A percentile compares a stretch with the other conserved stretches of the same genome.
Conservation (phyloP, 2,888 invertebrate species). For the Rosalia funebris region DNA sequence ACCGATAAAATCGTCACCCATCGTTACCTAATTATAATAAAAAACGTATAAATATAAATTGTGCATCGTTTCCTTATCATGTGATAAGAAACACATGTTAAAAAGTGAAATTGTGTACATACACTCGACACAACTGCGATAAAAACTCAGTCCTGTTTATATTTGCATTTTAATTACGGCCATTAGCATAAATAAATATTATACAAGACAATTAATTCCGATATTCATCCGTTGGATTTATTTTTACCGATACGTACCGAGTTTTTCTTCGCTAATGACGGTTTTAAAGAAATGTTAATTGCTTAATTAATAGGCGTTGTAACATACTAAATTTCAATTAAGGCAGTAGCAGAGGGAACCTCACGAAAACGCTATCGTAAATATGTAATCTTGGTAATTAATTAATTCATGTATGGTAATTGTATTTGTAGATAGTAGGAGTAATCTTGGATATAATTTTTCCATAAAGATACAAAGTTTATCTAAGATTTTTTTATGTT, state of each 20-base stretch:
- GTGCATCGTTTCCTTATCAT: slow-evolving; percentile 33
- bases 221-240: background rate
- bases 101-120: slow-evolving; percentile 22
- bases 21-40: slow-evolving; percentile 45
- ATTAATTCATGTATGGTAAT: slow-evolving; percentile 11
- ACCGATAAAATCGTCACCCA: slow-evolving; percentile 42
- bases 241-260: background rate
- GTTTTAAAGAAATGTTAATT: slow-evolving; percentile 22
- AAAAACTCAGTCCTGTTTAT: slow-evolving; percentile 30
- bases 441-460: slow-evolving; percentile 1
- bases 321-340: slow-evolving; percentile 17
- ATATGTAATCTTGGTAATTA: slow-evolving; percentile 2
- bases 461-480: background rate
- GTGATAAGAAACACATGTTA: slow-evolving; percentile 34
- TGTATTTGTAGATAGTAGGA: slow-evolving; percentile 4
- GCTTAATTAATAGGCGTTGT: slow-evolving; percentile 24
- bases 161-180: slow-evolving; percentile 46
- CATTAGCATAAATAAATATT: slow-evolving; percentile 45
- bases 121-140: slow-evolving; percentile 30
- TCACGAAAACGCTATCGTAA: no score
- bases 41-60: slow-evolving; percentile 38
- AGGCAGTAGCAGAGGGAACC: background rate
- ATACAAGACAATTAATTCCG: background rate
- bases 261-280: background rate
- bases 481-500: background rate